Evolutionary conservation across 1,140 invertebrate genomes (phyloP).

Genomic region (Lasioglossum albipes): DNA sequence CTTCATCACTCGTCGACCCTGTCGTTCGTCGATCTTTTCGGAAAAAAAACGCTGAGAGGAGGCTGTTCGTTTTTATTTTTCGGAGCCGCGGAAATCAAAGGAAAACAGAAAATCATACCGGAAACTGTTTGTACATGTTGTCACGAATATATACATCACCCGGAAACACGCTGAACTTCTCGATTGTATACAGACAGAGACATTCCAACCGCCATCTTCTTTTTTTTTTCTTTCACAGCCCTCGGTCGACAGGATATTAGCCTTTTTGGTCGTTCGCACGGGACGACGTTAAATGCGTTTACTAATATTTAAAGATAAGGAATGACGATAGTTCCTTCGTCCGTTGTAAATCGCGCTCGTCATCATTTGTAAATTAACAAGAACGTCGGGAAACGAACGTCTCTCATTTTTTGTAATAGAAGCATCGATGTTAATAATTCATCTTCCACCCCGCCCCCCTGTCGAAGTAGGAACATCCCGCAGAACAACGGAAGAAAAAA

Average conservation of each 20-base stretch:
- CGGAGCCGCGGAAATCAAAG: not conserved
- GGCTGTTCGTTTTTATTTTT: slow-evolving; percentile 39
- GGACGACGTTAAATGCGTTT: slow-evolving; percentile 44
- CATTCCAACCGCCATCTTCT: slow-evolving; percentile 74
- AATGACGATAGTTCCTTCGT: slow-evolving; percentile 76
- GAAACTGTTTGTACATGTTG: slow-evolving; percentile 18
- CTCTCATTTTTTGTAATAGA: slow-evolving; percentile 72
- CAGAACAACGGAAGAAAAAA: slow-evolving; percentile 40
- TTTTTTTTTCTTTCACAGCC: slow-evolving; percentile 24
- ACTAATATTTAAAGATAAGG: slow-evolving; percentile 53
- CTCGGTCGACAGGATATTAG: slow-evolving; percentile 56
- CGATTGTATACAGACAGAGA: slow-evolving; percentile 67
- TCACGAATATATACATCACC: slow-evolving; percentile 34
- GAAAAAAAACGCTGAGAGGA: slow-evolving; percentile 61
- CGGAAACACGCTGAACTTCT: slow-evolving; percentile 17
- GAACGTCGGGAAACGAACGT: slow-evolving; percentile 50
- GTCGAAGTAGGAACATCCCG: slow-evolving; percentile 57
- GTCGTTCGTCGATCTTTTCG: slow-evolving; percentile 25
- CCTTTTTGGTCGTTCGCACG: slow-evolving; percentile 16
- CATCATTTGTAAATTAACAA: slow-evolving; percentile 76
- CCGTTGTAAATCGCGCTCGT: slow-evolving; percentile 76
- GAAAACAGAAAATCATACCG: not conserved
- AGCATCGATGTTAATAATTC: slow-evolving; percentile 64
- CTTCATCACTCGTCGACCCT: too few relatives aligned
- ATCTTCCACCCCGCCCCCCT: slow-evolving; percentile 1